Evolutionary conservation across 2,113 vertebrate genomes (phyloP).

Genomic region (Craseonycteris thonglongyai): DNA sequence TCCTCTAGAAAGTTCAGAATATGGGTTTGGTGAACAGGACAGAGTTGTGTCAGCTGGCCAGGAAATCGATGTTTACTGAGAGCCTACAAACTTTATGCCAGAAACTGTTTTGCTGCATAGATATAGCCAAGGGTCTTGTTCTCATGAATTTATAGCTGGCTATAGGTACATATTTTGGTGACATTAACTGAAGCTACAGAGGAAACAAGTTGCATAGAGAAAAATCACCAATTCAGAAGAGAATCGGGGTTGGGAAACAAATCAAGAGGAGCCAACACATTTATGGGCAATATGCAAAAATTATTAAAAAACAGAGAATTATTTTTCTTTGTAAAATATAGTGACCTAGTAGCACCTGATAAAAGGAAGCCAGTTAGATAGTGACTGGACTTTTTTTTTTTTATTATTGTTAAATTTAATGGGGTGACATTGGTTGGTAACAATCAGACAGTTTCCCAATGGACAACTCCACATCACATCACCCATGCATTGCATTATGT

Average conservation of each 20-base stretch:
- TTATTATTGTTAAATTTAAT: too few species aligned
- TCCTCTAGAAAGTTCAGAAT: not conserved
- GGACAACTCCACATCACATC: too few species aligned
- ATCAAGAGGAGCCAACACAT: not conserved
- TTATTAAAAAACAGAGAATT: not conserved
- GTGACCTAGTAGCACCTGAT: not conserved
- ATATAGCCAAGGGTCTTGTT: not conserved
- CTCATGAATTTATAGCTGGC: not conserved
- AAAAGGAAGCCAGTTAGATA: not conserved
- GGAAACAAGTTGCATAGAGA: not conserved
- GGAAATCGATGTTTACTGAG: not conserved
- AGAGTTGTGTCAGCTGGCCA: not conserved
- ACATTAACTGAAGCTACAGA: not conserved
- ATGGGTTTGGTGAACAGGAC: not conserved
- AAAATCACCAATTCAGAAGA: not conserved
- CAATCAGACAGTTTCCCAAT: too few species aligned
- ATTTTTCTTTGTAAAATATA: not conserved
- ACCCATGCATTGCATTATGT: too few species aligned
- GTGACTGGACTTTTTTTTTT: not conserved
- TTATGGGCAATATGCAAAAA: not conserved
- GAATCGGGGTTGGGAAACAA: not conserved
- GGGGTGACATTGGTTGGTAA: too few species aligned
- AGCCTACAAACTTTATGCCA: not conserved
- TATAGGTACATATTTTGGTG: not conserved
- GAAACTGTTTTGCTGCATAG: fast-evolving